phyloP scores from a whole-genome alignment of 2,888 invertebrate genomes.

The Furcula furcula region DNA sequence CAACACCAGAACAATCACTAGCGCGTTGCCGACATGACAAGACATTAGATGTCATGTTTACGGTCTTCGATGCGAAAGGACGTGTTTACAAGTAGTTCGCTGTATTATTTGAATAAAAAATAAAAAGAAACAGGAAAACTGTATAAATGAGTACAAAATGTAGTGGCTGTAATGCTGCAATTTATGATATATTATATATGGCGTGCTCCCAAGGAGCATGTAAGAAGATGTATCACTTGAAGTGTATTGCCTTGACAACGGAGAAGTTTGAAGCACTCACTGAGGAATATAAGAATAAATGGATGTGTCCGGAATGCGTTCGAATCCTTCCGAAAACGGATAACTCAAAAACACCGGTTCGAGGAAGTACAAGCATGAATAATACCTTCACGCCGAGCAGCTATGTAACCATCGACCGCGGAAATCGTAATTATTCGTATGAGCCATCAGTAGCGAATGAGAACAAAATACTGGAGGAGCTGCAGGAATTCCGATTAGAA shows the following conservation, averaged over 20 bases:
- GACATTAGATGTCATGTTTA: no score
- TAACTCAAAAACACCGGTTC: conserved; percentile 12
- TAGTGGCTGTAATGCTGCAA: conserved; percentile 5
- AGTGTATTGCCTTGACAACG: background rate
- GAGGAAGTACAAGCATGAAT: conserved; percentile 5
- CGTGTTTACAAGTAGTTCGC: no score
- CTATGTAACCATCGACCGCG: conserved; percentile 10
- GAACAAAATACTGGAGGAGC: conserved; percentile 3
- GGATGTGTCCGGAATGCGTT: background rate
- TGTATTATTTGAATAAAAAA: no score
- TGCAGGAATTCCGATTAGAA: conserved; percentile 12
- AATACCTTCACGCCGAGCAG: conserved; percentile 11
- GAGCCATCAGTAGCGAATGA: conserved; percentile 4
- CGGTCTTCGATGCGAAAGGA: no score
- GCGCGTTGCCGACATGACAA: no score
- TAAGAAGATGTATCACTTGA: conserved; percentile 2
- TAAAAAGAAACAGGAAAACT: no score
- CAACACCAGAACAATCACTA: no score
- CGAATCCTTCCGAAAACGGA: background rate
- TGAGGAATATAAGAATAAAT: background rate
- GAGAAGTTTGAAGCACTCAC: background rate
- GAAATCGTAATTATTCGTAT: conserved; percentile 4
- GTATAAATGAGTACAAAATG: background rate
- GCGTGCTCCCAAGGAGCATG: conserved; percentile 4
- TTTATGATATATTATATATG: conserved; percentile 7